These are phyloP conservation scores for Patiria miniata DNA, from an alignment of 35 echinoderm and acorn worm genomes.

Conservation along the genomic window DNA sequence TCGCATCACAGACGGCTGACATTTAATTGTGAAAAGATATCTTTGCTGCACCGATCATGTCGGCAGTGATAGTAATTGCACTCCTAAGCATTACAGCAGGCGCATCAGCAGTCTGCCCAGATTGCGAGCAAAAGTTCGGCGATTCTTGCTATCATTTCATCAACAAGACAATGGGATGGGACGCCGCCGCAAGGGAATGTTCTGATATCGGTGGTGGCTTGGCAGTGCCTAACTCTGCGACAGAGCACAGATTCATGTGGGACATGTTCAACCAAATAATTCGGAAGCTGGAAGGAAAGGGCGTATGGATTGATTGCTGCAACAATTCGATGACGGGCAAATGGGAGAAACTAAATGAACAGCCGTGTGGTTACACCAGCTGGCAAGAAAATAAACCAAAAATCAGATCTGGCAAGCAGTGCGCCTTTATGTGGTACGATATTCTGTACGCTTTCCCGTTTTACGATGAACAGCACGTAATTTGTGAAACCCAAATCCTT, in stretches of 20 bases:
- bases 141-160: not conserved
- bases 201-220: not conserved
- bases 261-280: too few relatives aligned
- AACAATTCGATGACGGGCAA: not conserved
- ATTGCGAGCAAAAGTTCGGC: too few relatives aligned
- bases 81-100: too few relatives aligned
- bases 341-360: not conserved
- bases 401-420: not conserved
- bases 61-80: too few relatives aligned
- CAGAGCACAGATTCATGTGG: not conserved
- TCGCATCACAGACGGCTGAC: too few relatives aligned
- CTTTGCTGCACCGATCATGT: too few relatives aligned
- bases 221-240: not conserved
- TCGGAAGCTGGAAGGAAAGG: not conserved
- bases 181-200: not conserved
- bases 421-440: not conserved
- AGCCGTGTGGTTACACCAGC: not conserved
- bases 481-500: too few relatives aligned
- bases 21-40: too few relatives aligned
- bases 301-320: not conserved
- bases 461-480: too few relatives aligned
- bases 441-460: too few relatives aligned
- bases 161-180: not conserved
- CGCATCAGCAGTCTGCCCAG: too few relatives aligned
- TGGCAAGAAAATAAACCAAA: not conserved